Conservation (phyloP, 2,113 vertebrate genomes). For the Stercorarius parasiticus region DNA sequence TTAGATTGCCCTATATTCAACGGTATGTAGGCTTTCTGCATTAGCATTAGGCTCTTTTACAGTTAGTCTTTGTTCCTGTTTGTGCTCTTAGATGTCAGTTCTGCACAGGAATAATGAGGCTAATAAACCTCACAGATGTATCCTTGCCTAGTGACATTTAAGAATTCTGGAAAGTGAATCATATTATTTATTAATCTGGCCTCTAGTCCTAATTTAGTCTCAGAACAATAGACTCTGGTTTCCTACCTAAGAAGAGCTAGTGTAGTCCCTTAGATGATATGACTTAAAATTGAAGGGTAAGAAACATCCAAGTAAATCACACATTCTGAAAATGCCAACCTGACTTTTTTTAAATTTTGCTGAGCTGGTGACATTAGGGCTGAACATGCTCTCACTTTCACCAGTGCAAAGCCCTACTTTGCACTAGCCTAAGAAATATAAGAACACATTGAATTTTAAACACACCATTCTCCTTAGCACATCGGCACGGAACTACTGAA, state of each 20-base stretch:
- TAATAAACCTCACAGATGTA: conserved; percentile 41
- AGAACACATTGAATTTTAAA: neutral
- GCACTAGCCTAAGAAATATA: neutral
- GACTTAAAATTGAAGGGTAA: neutral
- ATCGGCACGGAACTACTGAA: neutral
- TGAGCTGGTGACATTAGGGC: neutral
- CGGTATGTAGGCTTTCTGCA: neutral
- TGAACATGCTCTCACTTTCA: neutral
- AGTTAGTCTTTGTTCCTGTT: conserved; percentile 28
- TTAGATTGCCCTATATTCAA: conserved; percentile 29
- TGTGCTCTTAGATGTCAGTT: conserved; percentile 35
- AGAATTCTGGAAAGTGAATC: conserved; percentile 23
- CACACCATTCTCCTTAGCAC: neutral
- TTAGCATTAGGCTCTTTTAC: conserved; percentile 10
- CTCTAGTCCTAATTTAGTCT: conserved; percentile 28
- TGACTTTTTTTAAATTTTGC: neutral
- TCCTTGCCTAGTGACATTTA: conserved; percentile 15
- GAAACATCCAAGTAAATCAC: neutral
- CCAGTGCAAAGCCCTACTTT: neutral
- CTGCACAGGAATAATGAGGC: conserved; percentile 28
- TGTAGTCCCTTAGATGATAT: neutral
- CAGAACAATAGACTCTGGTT: conserved; percentile 13
- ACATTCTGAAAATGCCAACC: neutral
- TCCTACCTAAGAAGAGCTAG: neutral
- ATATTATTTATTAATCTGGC: conserved; percentile 58